phyloP scores from a whole-genome alignment of 2,113 vertebrate genomes.

The Callipepla squamata region DNA sequence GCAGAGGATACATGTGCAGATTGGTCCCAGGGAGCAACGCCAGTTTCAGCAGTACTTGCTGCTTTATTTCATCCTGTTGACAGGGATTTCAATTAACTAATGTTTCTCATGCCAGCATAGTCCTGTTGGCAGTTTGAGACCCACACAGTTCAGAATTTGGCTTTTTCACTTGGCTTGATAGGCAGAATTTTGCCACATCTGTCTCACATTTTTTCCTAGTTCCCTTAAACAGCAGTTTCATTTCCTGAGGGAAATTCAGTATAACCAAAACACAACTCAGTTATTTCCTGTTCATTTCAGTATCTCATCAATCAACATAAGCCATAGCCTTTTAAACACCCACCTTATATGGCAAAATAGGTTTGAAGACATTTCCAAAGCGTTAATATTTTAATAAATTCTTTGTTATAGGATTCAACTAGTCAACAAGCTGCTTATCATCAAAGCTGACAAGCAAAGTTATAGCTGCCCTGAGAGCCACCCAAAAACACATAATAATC shows the following conservation, averaged over 20 bases:
- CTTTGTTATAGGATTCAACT: neutral
- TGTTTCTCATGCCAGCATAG: neutral
- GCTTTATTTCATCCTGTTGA: neutral
- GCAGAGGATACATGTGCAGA: neutral
- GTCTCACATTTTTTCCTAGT: neutral
- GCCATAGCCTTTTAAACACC: neutral
- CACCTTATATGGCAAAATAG: neutral
- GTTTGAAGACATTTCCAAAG: neutral
- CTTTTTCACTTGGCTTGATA: neutral
- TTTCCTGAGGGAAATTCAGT: neutral
- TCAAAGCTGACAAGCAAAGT: neutral
- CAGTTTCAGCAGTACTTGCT: neutral
- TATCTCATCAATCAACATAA: neutral
- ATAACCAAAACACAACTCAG: neutral
- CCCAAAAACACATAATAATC: neutral
- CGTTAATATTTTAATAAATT: neutral
- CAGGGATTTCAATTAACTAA: neutral
- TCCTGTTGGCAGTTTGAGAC: neutral
- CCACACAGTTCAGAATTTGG: neutral
- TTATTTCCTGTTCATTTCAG: neutral
- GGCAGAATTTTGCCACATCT: neutral
- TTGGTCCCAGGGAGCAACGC: fast-evolving
- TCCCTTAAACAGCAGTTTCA: neutral
- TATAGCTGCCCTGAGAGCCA: neutral
- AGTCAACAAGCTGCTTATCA: neutral